Conservation (phyloP, 2,113 vertebrate genomes). For the Hypomesus transpacificus region DNA sequence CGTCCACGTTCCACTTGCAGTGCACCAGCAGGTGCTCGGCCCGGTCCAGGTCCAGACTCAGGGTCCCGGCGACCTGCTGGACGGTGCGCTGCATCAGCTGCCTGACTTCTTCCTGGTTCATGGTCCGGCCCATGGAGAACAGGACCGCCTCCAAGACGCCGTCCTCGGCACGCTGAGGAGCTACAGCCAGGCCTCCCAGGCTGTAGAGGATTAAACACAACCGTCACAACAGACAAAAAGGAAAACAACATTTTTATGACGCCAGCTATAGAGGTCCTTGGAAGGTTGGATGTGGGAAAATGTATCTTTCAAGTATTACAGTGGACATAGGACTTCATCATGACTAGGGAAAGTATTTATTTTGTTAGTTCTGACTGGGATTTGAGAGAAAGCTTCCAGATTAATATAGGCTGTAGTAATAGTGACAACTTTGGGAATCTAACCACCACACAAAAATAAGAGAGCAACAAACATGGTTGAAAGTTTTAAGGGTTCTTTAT, state of each 20-base stretch:
- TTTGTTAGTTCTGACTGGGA: no score
- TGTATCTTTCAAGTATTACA: no score
- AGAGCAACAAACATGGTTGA: slow-evolving; percentile 43
- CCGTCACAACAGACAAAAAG: slow-evolving; percentile 1
- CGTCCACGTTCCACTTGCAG: slow-evolving; percentile 89
- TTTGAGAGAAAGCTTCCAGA: no score
- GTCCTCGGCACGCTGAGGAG: slow-evolving; percentile 61
- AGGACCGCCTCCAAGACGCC: slow-evolving; percentile 81
- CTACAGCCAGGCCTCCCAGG: slow-evolving; percentile 41
- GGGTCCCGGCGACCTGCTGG: slow-evolving; percentile 81
- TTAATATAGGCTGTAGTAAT: no score
- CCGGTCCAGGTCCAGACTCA: slow-evolving; percentile 79
- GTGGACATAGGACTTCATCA: neutral
- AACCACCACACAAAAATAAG: slow-evolving; percentile 26
- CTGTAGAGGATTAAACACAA: slow-evolving; percentile 40
- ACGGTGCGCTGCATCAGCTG: slow-evolving; percentile 86
- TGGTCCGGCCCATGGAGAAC: slow-evolving; percentile 87
- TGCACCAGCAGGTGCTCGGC: slow-evolving; percentile 87
- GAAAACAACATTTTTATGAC: no score
- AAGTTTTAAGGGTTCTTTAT: slow-evolving; percentile 49
- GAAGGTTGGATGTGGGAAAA: no score
- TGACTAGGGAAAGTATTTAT: neutral
- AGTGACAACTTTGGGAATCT: no score
- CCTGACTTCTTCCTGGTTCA: slow-evolving; percentile 87
- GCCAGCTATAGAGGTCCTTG: no score